Evolutionary conservation across 2,888 invertebrate species (phyloP).

Genomic region (Odontocolon sp.): DNA sequence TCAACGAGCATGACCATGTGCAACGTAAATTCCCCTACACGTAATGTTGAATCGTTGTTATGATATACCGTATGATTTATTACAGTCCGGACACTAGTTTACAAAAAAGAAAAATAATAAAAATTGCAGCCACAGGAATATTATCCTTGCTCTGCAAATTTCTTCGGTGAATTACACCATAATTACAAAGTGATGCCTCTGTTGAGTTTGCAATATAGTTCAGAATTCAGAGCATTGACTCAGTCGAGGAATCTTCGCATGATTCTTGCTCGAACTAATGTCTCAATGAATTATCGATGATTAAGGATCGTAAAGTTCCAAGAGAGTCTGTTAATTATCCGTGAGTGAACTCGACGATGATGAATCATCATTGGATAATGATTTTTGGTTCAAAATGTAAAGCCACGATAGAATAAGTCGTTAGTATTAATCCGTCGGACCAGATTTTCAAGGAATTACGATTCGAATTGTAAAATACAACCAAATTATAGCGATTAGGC

Average conservation of each 20-base stretch:
- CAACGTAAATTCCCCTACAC: not conserved
- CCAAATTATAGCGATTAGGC: too few relatives aligned
- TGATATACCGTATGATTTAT: conserved; percentile 11
- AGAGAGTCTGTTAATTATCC: conserved; percentile 5
- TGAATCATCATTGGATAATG: too few relatives aligned
- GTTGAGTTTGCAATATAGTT: not conserved
- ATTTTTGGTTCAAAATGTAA: too few relatives aligned
- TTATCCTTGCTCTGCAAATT: not conserved
- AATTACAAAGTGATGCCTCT: conserved; percentile 1
- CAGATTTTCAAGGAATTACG: too few relatives aligned
- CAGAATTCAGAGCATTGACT: not conserved
- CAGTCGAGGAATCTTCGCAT: not conserved
- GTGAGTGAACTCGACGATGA: not conserved
- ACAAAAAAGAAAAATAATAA: not conserved
- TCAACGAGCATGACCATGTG: not conserved
- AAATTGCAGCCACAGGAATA: not conserved
- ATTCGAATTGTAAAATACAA: too few relatives aligned
- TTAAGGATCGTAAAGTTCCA: conserved; percentile 8
- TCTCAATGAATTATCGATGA: conserved; percentile 11
- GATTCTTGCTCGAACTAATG: conserved; percentile 19
- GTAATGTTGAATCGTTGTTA: conserved; percentile 7
- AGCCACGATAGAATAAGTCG: too few relatives aligned
- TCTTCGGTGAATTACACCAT: not conserved
- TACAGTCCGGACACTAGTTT: not conserved
- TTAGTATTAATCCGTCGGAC: too few relatives aligned